Percentiles rank a stretch among this genome's conserved stretches.
These are phyloP conservation scores for Pollenia angustigena DNA, from an alignment of 2,888 invertebrate species.

Conservation along the genomic window DNA sequence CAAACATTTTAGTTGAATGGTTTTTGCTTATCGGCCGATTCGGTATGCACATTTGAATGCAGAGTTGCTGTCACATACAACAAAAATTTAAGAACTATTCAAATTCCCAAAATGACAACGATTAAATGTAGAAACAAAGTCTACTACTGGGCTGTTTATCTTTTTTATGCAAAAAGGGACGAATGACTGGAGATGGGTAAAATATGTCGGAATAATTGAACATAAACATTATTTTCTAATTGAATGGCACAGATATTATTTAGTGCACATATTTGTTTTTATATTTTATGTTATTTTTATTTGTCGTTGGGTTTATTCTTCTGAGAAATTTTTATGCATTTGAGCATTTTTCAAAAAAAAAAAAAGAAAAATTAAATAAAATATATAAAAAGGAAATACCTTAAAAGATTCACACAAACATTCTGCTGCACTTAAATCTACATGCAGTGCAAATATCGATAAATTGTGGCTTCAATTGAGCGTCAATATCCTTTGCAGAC, in stretches of 20 bases:
- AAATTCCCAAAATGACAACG: background rate
- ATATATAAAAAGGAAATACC: background rate
- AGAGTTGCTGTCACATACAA: slow-evolving; percentile 9
- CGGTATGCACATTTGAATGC: slow-evolving; percentile 18
- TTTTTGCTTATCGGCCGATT: slow-evolving; percentile 39
- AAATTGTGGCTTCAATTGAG: slow-evolving; percentile 72
- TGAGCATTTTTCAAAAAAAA: slow-evolving; percentile 1
- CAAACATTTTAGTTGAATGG: slow-evolving; percentile 53
- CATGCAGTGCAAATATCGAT: slow-evolving; percentile 54
- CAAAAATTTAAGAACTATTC: background rate
- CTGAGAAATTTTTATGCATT: slow-evolving; percentile 30
- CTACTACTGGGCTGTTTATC: slow-evolving; percentile 10
- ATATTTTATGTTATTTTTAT: slow-evolving; percentile 22
- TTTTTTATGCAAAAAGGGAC: slow-evolving; percentile 34
- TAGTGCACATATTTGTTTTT: background rate
- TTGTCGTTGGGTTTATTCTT: slow-evolving; percentile 15
- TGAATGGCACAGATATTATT: slow-evolving; percentile 59
- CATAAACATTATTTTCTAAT: slow-evolving; percentile 70
- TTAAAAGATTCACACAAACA: slow-evolving; percentile 24
- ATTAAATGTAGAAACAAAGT: background rate
- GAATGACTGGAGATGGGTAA: background rate
- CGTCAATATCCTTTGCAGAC: slow-evolving; percentile 66
- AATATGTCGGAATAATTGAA: slow-evolving; percentile 69
- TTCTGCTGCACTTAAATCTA: slow-evolving; percentile 46
- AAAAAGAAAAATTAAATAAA: background rate